A percentile compares a stretch with the other conserved stretches of the same genome.
Conservation (phyloP, 2,888 invertebrate species). For the Troglohyphantes excavatus region DNA sequence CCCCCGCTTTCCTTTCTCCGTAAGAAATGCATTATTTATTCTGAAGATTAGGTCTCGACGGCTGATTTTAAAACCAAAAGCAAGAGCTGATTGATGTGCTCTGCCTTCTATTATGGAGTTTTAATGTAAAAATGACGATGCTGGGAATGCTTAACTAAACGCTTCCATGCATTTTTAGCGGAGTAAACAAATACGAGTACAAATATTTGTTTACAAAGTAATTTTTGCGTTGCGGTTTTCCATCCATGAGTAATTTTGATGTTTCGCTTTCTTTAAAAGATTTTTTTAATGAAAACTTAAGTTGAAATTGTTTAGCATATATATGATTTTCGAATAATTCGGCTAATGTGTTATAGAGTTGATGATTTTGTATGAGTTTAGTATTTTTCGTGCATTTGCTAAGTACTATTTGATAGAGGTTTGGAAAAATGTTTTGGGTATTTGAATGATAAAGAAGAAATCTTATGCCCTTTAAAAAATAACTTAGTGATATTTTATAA, state of each 20-base stretch:
- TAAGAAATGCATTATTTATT: constrained; percentile 11
- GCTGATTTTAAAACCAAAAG: neutral
- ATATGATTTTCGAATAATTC: no score
- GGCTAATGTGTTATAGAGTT: neutral
- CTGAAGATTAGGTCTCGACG: neutral
- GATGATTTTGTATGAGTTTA: no score
- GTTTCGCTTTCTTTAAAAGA: no score
- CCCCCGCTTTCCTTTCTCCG: neutral
- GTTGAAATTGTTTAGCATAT: no score
- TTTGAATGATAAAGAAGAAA: no score
- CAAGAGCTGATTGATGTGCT: constrained; percentile 49
- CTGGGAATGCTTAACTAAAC: constrained; percentile 15
- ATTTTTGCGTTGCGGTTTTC: constrained; percentile 2
- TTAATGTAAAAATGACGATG: constrained; percentile 52
- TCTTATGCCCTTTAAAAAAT: no score
- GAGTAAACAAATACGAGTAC: constrained; percentile 14
- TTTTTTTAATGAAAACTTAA: no score
- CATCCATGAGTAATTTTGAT: no score
- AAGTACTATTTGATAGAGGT: no score
- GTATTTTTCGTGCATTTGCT: no score
- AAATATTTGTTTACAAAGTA: constrained; percentile 36
- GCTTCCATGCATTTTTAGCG: constrained; percentile 52
- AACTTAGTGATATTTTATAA: no score
- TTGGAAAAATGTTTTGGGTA: no score
- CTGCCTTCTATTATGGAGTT: constrained; percentile 27